Evolutionary conservation across 2,888 invertebrate species (phyloP).

Genomic region (Thysanoteuthis rhombus): DNA sequence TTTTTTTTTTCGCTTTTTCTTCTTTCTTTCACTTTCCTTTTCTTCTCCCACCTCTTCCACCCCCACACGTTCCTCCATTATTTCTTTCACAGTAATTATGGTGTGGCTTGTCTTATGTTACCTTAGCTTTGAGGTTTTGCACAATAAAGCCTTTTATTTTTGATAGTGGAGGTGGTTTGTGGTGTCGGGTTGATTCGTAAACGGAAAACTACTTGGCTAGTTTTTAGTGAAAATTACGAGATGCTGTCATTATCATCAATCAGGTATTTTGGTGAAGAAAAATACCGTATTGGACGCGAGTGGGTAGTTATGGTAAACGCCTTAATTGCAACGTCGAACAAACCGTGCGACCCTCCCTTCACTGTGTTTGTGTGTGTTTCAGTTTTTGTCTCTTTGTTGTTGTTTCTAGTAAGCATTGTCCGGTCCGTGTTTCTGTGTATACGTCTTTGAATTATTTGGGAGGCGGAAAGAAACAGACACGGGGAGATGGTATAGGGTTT

Average conservation of each 20-base stretch:
- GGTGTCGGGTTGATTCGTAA: not conserved
- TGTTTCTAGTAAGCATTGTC: not conserved
- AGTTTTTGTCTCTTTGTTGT: not conserved
- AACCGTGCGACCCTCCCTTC: not conserved
- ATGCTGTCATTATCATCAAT: not conserved
- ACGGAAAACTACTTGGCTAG: not conserved
- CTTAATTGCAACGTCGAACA: not conserved
- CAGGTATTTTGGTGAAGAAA: not conserved
- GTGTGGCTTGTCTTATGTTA: not conserved
- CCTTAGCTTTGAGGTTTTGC: not conserved
- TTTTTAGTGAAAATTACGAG: not conserved
- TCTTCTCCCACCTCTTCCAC: not conserved
- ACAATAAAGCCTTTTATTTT: not conserved
- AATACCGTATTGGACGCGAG: not conserved
- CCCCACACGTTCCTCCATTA: not conserved
- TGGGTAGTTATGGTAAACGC: not conserved
- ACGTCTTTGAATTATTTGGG: not conserved
- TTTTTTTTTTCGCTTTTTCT: no score
- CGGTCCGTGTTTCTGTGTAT: not conserved
- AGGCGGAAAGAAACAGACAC: not conserved
- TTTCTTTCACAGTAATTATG: not conserved
- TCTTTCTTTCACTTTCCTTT: not conserved
- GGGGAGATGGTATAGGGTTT: no score
- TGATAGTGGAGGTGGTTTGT: not conserved
- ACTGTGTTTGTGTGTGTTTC: not conserved